phyloP scores from a whole-genome alignment of 2,888 invertebrate genomes.

The Stratiomys singularior region DNA sequence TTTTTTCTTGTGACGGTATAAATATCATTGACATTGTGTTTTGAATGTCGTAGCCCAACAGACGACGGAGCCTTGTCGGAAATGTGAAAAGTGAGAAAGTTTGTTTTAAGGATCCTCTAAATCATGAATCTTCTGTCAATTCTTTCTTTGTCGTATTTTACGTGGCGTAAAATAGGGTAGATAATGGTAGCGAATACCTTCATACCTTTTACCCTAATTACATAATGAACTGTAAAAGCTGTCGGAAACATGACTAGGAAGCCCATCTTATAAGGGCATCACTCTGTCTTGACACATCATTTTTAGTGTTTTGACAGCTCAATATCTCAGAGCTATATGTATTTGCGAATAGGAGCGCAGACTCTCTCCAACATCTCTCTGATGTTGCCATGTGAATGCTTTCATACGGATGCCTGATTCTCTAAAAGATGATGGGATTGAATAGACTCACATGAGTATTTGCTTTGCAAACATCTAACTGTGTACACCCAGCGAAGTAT shows the following conservation, averaged over 20 bases:
- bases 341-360: slow-evolving; percentile 3
- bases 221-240: slow-evolving; percentile 35
- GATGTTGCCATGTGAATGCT: background rate
- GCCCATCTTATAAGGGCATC: background rate
- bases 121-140: no score
- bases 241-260: no score
- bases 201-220: slow-evolving; percentile 27
- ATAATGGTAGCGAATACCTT: no score
- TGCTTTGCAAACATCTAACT: background rate
- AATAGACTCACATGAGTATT: background rate
- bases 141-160: no score
- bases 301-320: slow-evolving; percentile 10
- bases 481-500: background rate
- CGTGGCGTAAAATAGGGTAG: no score
- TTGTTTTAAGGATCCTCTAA: no score
- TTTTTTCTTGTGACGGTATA: no score
- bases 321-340: background rate
- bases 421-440: background rate
- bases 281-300: background rate
- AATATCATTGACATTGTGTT: no score
- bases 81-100: no score
- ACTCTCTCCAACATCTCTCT: background rate
- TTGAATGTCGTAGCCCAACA: no score
- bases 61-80: no score
- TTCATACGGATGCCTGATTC: background rate